Evolutionary conservation across 2,888 invertebrate genomes (phyloP).

Genomic region (Tachystola acroxantha): DNA sequence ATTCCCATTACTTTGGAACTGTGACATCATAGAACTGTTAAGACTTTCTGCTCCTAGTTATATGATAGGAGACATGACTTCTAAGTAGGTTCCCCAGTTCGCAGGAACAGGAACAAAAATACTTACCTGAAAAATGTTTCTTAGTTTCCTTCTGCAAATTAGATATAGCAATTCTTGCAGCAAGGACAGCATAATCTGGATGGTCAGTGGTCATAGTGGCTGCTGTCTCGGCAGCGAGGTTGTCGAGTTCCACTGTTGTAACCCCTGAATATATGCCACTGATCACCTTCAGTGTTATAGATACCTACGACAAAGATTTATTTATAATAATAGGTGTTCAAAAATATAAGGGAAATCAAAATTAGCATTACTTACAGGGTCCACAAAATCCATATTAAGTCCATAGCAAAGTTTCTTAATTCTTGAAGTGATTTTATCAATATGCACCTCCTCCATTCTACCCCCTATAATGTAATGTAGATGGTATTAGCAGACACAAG

Average conservation of each 20-base stretch:
- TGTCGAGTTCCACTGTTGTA: constrained; percentile 97
- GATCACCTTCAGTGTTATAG: constrained; percentile 94
- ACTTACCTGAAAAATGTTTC: constrained; percentile 93
- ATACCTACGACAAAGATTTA: constrained; percentile 68
- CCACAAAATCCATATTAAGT: constrained; percentile 96
- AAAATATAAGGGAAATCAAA: background rate
- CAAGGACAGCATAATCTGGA: constrained; percentile 95
- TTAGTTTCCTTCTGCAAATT: constrained; percentile 99
- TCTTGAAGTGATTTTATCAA: constrained; percentile 98
- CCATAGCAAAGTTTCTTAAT: constrained; percentile 97
- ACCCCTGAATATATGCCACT: constrained; percentile 97
- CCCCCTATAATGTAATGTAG: constrained; percentile 91
- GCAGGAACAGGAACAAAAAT: too few relatives aligned
- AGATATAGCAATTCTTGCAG: constrained; percentile 95
- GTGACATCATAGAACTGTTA: too few relatives aligned
- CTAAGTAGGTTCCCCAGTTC: too few relatives aligned
- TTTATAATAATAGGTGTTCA: background rate
- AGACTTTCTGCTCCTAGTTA: too few relatives aligned
- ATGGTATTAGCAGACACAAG: too few relatives aligned
- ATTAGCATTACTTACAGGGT: constrained; percentile 87
- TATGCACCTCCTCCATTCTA: constrained; percentile 93
- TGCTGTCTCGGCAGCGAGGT: constrained; percentile 98
- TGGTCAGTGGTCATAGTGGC: constrained; percentile 98
- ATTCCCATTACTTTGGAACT: too few relatives aligned
- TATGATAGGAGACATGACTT: too few relatives aligned